A percentile compares a stretch with the other conserved stretches of the same genome.
These are phyloP conservation scores for Pogonomyrmex californicus DNA, from an alignment of 1,140 invertebrate genomes.

Conservation along the genomic window DNA sequence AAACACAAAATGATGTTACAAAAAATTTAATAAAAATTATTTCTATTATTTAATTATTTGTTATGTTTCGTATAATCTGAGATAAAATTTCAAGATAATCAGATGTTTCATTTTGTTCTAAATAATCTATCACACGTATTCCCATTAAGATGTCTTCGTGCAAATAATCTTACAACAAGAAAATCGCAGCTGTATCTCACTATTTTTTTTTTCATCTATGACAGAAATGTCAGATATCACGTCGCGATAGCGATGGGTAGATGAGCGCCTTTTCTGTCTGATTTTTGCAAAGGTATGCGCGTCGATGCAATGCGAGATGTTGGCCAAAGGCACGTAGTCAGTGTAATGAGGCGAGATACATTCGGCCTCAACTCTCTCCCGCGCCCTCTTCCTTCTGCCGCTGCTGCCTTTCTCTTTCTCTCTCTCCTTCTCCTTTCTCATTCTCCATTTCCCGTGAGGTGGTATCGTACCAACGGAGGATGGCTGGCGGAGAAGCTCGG, in stretches of 20 bases:
- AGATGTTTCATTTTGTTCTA: background rate
- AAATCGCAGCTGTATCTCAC: conserved; percentile 39
- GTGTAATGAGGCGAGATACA: conserved; percentile 83
- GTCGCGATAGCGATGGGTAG: conserved; percentile 45
- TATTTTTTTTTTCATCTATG: conserved; percentile 45
- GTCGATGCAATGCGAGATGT: conserved; percentile 78
- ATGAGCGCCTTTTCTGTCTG: conserved; percentile 63
- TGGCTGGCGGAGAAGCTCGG: conserved; percentile 74
- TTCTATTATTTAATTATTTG: background rate
- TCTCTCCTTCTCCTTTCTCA: conserved; percentile 45
- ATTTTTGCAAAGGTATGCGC: conserved; percentile 76
- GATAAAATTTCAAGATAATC: background rate
- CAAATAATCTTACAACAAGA: conserved; percentile 5
- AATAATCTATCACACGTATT: background rate
- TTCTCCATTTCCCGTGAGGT: conserved; percentile 62
- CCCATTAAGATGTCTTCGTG: conserved; percentile 16
- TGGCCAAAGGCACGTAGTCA: conserved; percentile 78
- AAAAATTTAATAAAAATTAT: background rate
- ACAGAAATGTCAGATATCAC: conserved; percentile 60
- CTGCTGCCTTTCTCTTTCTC: conserved; percentile 55
- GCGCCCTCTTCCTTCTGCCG: conserved; percentile 59
- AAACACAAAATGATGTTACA: background rate
- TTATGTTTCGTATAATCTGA: background rate
- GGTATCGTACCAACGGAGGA: conserved; percentile 65
- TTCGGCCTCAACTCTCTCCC: conserved; percentile 71